phyloP scores from a whole-genome alignment of 1,140 invertebrate genomes.

The Magallana angulata region DNA sequence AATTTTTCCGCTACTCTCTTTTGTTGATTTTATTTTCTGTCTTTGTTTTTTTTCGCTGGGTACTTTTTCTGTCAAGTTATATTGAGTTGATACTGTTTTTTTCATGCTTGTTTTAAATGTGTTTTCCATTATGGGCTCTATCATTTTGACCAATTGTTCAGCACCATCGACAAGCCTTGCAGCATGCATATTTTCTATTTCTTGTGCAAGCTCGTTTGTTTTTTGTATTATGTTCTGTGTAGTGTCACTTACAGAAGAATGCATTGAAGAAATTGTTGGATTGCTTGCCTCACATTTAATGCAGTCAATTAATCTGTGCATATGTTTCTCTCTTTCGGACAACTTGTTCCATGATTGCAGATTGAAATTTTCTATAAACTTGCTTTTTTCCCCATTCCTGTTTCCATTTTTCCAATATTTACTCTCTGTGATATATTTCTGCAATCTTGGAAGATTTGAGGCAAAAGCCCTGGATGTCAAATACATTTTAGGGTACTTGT shows the following conservation, averaged over 20 bases:
- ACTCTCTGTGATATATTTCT: not conserved
- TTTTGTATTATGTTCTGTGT: not conserved
- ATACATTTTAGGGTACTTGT: not conserved
- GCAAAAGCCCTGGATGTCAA: not conserved
- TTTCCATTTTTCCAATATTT: not conserved
- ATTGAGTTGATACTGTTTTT: not conserved
- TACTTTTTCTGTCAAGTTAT: not conserved
- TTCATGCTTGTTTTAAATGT: not conserved
- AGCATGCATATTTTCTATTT: not conserved
- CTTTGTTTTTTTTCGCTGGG: not conserved
- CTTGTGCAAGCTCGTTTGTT: not conserved
- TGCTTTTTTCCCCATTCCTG: not conserved
- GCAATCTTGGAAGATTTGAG: not conserved
- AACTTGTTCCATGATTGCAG: not conserved
- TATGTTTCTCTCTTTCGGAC: not conserved
- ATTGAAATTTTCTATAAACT: conserved; percentile 22
- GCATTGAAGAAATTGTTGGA: not conserved
- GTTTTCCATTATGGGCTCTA: not conserved
- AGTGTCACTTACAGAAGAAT: not conserved
- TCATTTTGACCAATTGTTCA: not conserved
- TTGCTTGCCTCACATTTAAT: conserved; percentile 12
- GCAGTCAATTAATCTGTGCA: not conserved
- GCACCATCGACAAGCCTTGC: not conserved
- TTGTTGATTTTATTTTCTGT: too few species aligned
- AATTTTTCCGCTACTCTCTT: not conserved